A percentile compares a stretch with the other conserved stretches of the same genome.
Conservation (phyloP, 2,888 invertebrate species). For the Endomychus coccineus region DNA sequence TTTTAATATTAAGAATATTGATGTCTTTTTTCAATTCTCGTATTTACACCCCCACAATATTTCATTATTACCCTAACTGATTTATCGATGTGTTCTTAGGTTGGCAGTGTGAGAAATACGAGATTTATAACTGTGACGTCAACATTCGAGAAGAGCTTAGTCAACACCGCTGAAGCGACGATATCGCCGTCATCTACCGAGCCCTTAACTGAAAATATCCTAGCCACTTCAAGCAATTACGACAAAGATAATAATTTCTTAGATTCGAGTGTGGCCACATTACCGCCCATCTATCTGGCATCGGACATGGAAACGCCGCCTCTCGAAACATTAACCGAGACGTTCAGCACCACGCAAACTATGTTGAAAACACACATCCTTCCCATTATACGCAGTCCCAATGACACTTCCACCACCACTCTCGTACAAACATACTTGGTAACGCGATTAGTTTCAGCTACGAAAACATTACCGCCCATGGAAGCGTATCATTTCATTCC, state of each 20-base stretch:
- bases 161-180: constrained; percentile 50
- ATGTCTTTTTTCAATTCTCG: too few species aligned
- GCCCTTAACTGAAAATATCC: constrained; percentile 80
- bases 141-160: constrained; percentile 72
- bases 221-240: constrained; percentile 67
- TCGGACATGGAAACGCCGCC: constrained; percentile 78
- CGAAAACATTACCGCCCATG: constrained; percentile 82
- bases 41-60: too few species aligned
- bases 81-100: too few species aligned
- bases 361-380: constrained; percentile 83
- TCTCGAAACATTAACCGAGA: constrained; percentile 80
- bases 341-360: constrained; percentile 84
- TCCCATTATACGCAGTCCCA: constrained; percentile 68
- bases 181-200: constrained; percentile 57
- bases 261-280: constrained; percentile 74
- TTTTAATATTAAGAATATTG: too few species aligned
- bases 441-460: constrained; percentile 80
- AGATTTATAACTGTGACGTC: constrained; percentile 83
- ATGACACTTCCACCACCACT: constrained; percentile 69
- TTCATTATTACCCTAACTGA: too few species aligned
- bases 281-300: constrained; percentile 70
- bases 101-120: constrained; percentile 79
- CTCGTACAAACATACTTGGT: constrained; percentile 84
- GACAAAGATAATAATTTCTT: constrained; percentile 60
- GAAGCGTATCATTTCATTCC: constrained; percentile 82